These are phyloP conservation scores for Leucopsar rothschildi DNA, from an alignment of 2,113 vertebrate species.

Conservation along the genomic window DNA sequence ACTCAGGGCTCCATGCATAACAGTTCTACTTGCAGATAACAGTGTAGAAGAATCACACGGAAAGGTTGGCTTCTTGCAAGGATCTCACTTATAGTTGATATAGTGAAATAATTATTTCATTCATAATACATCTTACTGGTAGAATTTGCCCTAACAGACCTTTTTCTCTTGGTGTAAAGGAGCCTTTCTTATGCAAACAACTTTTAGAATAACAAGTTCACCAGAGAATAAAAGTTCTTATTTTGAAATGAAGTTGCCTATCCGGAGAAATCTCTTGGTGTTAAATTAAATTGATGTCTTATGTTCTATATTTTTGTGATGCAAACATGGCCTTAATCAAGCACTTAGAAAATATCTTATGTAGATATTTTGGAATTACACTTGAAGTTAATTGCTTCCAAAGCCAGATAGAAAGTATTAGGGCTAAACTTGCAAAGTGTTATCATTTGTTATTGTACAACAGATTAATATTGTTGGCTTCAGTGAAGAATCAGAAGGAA, in stretches of 20 bases:
- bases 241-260: not conserved
- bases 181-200: not conserved
- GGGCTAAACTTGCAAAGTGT: not conserved
- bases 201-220: not conserved
- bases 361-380: not conserved
- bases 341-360: not conserved
- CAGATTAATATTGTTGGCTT: not conserved
- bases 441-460: not conserved
- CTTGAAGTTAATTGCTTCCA: not conserved
- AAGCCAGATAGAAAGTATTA: not conserved
- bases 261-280: not conserved
- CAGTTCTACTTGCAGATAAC: not conserved
- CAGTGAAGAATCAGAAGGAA: not conserved
- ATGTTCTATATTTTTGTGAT: not conserved
- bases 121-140: not conserved
- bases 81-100: not conserved
- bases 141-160: not conserved
- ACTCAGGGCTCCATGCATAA: rapidly evolving
- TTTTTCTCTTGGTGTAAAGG: not conserved
- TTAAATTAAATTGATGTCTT: not conserved
- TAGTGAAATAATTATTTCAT: not conserved
- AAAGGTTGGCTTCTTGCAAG: not conserved
- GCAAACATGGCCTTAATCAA: not conserved
- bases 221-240: not conserved
- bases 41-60: not conserved